phyloP scores from a whole-genome alignment of 2,888 invertebrate genomes.

The Phania funesta region DNA sequence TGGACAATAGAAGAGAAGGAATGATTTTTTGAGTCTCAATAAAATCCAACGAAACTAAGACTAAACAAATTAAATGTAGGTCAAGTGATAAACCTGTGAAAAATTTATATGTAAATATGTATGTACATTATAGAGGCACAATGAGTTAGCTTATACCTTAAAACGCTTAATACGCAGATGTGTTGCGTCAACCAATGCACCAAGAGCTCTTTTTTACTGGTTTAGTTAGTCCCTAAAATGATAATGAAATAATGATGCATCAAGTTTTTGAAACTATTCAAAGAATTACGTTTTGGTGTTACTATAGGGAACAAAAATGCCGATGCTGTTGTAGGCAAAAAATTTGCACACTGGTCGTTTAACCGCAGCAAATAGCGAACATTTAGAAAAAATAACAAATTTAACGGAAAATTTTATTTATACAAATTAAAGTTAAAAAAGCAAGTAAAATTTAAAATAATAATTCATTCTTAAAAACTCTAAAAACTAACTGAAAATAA shows the following conservation, averaged over 20 bases:
- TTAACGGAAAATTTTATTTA: neutral
- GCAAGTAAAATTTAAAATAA: too few relatives aligned
- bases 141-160: slow-evolving; percentile 85
- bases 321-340: slow-evolving; percentile 86
- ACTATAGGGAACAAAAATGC: slow-evolving; percentile 82
- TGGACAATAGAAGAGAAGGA: too few relatives aligned
- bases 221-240: slow-evolving; percentile 83
- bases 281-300: slow-evolving; percentile 83
- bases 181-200: slow-evolving; percentile 84
- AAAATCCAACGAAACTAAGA: too few relatives aligned
- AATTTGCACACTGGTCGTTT: slow-evolving; percentile 86
- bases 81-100: too few relatives aligned
- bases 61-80: too few relatives aligned
- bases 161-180: slow-evolving; percentile 87
- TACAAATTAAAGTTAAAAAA: neutral
- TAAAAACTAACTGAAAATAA: too few relatives aligned
- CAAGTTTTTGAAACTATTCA: slow-evolving; percentile 83
- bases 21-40: too few relatives aligned
- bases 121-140: slow-evolving; percentile 81
- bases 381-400: neutral
- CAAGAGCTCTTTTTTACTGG: slow-evolving; percentile 85
- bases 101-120: too few relatives aligned
- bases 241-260: slow-evolving; percentile 81
- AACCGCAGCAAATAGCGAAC: slow-evolving; percentile 77
- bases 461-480: too few relatives aligned